Conservation (phyloP, 2,113 vertebrate genomes). For the Myotis brandtii region DNA sequence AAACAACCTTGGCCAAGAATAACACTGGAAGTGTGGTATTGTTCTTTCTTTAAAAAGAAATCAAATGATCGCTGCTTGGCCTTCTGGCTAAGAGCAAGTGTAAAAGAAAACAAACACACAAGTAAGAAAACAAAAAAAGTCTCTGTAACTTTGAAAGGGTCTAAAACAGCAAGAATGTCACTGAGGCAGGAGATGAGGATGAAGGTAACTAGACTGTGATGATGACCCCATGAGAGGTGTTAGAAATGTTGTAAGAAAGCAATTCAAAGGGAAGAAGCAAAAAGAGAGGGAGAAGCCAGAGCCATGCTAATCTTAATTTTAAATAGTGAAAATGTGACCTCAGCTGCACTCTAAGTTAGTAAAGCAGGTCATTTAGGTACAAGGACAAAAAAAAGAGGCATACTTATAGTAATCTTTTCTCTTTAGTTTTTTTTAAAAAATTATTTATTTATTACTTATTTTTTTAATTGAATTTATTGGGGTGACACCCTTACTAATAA, state of each 20-base stretch:
- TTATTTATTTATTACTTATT: background rate
- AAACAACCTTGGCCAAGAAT: background rate
- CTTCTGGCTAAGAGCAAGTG: background rate
- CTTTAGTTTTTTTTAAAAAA: background rate
- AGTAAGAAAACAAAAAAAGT: background rate
- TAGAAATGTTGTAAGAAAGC: background rate
- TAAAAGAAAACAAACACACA: background rate
- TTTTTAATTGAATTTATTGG: background rate
- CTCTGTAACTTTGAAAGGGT: background rate
- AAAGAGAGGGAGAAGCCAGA: background rate
- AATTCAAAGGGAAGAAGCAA: background rate
- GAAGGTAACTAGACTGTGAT: background rate
- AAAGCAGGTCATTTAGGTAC: background rate
- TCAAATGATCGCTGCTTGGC: background rate
- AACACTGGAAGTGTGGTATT: background rate
- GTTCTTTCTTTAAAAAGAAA: background rate
- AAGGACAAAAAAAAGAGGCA: background rate
- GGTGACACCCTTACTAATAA: background rate
- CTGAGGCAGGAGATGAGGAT: background rate
- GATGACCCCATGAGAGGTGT: background rate
- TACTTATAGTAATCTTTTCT: background rate
- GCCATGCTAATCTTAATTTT: slow-evolving; percentile 24
- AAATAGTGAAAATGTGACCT: slow-evolving; percentile 33
- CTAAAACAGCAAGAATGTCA: background rate
- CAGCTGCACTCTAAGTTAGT: background rate